Base-by-base conservation (phyloP, 92 coral and sea anemone genomes). In the Palythoa caribaeorum region DNA sequence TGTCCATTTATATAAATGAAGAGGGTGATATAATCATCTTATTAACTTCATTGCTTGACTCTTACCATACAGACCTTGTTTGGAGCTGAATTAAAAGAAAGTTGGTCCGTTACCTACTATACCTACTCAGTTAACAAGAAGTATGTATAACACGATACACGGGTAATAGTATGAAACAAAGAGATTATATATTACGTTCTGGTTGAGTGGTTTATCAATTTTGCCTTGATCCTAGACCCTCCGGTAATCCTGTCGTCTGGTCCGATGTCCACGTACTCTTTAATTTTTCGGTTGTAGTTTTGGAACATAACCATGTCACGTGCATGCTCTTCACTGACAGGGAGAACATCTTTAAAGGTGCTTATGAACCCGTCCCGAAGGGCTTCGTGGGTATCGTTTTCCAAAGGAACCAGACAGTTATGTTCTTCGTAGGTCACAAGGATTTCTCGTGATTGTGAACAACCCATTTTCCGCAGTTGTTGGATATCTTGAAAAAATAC, bases 281-380 rank as follows among this genome's bases (percentile, higher is more conserved):
- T 11, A 6, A 9, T 1, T 12, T 11, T 19, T 10, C 9, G 5
- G 16, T 19, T 16, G 21, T 77, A 77, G 53, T 38, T 21, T 20
- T 52, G 81, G 28, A 77, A 53, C 17, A 48, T 20, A 53, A 77
- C 63, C 65, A 5, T 21, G 1, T 11, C 16, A 28, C 81, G 66
- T 53, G 66, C 66, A 52, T 52, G n/a, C 3, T 20, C 44, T 28
- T 47, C 11, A 14, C 80, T 77, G 14, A 77, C 66, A 2, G 9
- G 65, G 40, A 51, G 19, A 36, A 77, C 66, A 35, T 77, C 81
- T 21, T 52, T 17, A 21, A 77, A 77, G 66, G 81, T 77, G 21
- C 3, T 15, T 3, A 77, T 20, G 16, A 77, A 77, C 12, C 40
- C 81, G 3, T 77, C 81, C 66, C 52, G 1, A 15, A 77, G 81